Percentiles rank a stretch among this genome's conserved stretches.
Evolutionary conservation across 2,888 invertebrate species (phyloP).

Genomic region (Habrosyne pyritoides): DNA sequence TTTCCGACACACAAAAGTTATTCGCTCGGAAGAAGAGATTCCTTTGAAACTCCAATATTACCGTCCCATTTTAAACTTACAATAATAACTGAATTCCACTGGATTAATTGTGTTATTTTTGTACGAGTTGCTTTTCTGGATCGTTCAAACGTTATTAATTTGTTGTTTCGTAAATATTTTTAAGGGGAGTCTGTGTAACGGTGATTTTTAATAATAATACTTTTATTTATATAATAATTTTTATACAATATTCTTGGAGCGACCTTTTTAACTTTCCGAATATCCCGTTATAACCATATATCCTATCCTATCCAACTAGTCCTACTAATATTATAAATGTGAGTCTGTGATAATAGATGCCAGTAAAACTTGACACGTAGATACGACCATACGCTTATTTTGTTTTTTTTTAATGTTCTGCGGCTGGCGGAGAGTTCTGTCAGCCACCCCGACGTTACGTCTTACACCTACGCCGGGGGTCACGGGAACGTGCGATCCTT

Average conservation of each 20-base stretch:
- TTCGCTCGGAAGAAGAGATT: conserved; percentile 59
- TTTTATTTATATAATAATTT: not conserved
- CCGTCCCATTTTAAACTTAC: conserved; percentile 65
- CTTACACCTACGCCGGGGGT: too few relatives aligned
- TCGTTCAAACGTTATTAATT: conserved; percentile 57
- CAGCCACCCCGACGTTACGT: too few relatives aligned
- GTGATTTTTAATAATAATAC: conserved; percentile 15
- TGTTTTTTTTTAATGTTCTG: too few relatives aligned
- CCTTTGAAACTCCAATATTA: conserved; percentile 64
- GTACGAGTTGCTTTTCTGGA: conserved; percentile 51
- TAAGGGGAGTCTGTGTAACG: conserved; percentile 28
- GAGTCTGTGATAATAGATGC: too few relatives aligned
- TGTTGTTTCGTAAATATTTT: conserved; percentile 61
- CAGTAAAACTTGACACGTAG: too few relatives aligned
- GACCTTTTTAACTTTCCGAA: not conserved
- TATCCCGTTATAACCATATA: too few relatives aligned
- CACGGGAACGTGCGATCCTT: too few relatives aligned
- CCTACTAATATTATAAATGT: too few relatives aligned
- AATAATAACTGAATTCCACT: conserved; percentile 64
- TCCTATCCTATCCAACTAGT: too few relatives aligned
- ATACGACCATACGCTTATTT: too few relatives aligned
- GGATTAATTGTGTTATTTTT: conserved; percentile 76
- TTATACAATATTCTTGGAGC: not conserved
- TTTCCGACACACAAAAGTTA: conserved; percentile 51
- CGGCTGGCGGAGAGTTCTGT: too few relatives aligned